A percentile compares a stretch with the other conserved stretches of the same genome.
phyloP scores from a whole-genome alignment of 2,113 vertebrate genomes.

The Drymodes brunneopygia region DNA sequence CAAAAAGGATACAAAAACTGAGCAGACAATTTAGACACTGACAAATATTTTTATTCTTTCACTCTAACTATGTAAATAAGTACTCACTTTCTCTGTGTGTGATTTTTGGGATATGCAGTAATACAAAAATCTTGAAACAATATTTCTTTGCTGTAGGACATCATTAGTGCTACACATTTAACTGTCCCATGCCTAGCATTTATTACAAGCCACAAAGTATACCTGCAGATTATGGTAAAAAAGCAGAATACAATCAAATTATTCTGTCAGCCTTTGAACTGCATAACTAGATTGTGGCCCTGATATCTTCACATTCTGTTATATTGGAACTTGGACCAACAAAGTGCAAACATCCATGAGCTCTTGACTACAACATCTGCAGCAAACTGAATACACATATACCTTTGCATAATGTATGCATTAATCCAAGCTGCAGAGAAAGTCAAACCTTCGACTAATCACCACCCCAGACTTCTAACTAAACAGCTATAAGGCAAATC shows the following conservation, averaged over 20 bases:
- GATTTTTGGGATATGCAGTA: background rate
- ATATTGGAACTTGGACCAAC: background rate
- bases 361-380: background rate
- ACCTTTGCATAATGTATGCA: slow-evolving; percentile 24
- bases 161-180: background rate
- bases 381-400: background rate
- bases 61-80: background rate
- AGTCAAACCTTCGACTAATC: background rate
- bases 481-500: slow-evolving; percentile 7
- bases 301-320: slow-evolving; percentile 13
- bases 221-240: background rate
- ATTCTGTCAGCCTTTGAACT: background rate
- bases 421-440: slow-evolving; percentile 10
- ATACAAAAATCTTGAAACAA: background rate
- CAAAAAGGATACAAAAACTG: background rate
- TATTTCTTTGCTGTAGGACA: background rate
- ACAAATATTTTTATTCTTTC: background rate
- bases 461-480: background rate
- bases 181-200: background rate
- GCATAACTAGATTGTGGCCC: background rate
- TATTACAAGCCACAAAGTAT: background rate
- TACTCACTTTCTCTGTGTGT: background rate
- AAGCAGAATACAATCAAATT: slow-evolving; percentile 38
- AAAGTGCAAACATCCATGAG: background rate
- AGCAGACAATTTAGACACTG: background rate